Evolutionary conservation across 2,888 invertebrate species (phyloP), one percentile per base, ranked within the genome.

Genomic region (Coenonympha glycerion): DNA sequence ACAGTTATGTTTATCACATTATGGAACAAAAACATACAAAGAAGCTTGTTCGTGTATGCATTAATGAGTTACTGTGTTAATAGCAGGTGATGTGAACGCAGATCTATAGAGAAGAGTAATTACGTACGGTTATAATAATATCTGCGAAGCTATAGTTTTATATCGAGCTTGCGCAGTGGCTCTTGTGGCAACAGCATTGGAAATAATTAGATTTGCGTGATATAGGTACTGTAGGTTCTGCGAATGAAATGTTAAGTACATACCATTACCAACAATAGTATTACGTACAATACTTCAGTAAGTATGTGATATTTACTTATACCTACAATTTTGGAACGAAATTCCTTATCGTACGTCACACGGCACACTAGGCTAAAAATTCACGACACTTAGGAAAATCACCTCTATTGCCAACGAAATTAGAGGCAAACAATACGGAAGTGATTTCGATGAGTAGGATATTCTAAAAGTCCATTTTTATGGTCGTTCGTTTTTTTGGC

Each of bases 31-130:
- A 44, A 33, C 33, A 33, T n/a, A 28, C 31, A 44, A n/a, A 31
- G 30, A 33, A 33, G 28, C 31, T 13, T 44, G 44, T n/a, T n/a
- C n/a, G n/a, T n/a, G n/a, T 33, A 44, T 44, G 44, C 31, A 44
- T 44, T 44, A 44, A 44, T 33, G 26, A 42, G 31, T 42, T 31
- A 42, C 21, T 42, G 42, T 21, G 19, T 13, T 44, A 33, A 44
- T 44, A 15, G 21, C 31, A 44, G 31, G 30, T 13, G 6, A 22
- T 21, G 31, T 4, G 44, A 44, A 31, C 41, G 19, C 18, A 9
- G n/a, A 21, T 33, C 19, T 33, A 4, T 24, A 15, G 8, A 24
- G 15, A 6, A 39, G 24, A 15, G 22, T 28, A 22, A 21, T 31
- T 44, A 44, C 33, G 16, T 44, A 44, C 33, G 16, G 31, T 33